A percentile compares a stretch with the other conserved stretches of the same genome.
Conservation (phyloP, 1,140 invertebrate species). For the Achroia grisella region DNA sequence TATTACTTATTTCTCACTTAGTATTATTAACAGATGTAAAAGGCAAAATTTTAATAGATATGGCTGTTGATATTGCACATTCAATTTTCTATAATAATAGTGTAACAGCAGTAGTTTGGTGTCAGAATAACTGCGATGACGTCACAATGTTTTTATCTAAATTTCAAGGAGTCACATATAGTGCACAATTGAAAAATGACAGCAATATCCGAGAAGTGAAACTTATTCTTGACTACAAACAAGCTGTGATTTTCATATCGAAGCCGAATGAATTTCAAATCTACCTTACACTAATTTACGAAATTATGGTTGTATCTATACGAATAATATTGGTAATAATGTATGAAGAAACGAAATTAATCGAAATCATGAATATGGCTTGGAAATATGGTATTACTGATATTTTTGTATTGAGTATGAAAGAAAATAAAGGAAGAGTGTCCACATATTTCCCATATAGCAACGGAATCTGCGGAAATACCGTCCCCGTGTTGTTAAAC, state of each 20-base stretch:
- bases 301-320: constrained; percentile 18
- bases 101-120: constrained; percentile 19
- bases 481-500: too few species aligned
- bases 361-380: too few species aligned
- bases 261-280: constrained; percentile 22
- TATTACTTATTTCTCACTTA: too few species aligned
- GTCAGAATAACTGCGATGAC: constrained; percentile 7
- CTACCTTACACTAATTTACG: constrained; percentile 22
- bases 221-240: constrained; percentile 17
- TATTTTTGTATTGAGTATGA: too few species aligned
- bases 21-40: too few species aligned
- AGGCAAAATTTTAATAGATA: too few species aligned
- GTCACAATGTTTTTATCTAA: constrained; percentile 16
- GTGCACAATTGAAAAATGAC: constrained; percentile 1
- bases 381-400: too few species aligned
- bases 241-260: constrained; percentile 31
- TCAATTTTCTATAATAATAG: too few species aligned
- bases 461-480: too few species aligned
- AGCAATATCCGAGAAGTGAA: constrained; percentile 7
- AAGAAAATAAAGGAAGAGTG: too few species aligned
- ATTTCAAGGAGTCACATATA: constrained; percentile 17
- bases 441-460: too few species aligned
- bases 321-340: constrained; percentile 26
- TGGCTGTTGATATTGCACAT: too few species aligned
- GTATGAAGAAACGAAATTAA: background rate